Evolutionary conservation across 2,113 vertebrate species (phyloP).

Genomic region (Suncus etruscus): DNA sequence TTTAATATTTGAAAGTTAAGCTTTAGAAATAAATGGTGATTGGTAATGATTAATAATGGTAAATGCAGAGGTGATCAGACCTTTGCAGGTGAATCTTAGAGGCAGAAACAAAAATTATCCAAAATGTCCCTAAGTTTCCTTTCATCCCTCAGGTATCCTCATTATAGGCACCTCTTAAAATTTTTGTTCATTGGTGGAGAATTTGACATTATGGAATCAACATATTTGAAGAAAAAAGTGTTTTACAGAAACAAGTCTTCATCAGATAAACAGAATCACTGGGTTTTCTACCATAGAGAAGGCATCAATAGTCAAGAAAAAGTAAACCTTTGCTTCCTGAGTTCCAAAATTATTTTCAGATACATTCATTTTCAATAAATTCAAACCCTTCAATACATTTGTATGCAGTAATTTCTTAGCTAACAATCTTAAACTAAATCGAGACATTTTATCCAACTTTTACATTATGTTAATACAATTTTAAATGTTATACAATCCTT

Average conservation of each 20-base stretch:
- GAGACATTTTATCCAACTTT: not conserved
- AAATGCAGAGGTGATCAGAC: not conserved
- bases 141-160: too few relatives aligned
- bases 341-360: not conserved
- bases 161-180: too few relatives aligned
- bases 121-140: too few relatives aligned
- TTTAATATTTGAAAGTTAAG: not conserved
- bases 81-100: not conserved
- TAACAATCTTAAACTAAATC: not conserved
- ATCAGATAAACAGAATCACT: not conserved
- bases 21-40: not conserved
- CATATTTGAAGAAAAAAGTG: too few relatives aligned
- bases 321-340: not conserved
- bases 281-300: not conserved
- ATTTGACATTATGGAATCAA: too few relatives aligned
- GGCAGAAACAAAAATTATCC: not conserved
- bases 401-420: not conserved
- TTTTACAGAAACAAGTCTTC: too few relatives aligned
- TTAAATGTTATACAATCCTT: too few relatives aligned
- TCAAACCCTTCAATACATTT: not conserved
- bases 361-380: not conserved
- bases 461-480: too few relatives aligned
- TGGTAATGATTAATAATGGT: not conserved
- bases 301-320: not conserved
- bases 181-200: too few relatives aligned